A percentile compares a stretch with the other conserved stretches of the same genome.
These are phyloP conservation scores for Scolanthus callimorphus DNA, from an alignment of 92 coral and sea anemone genomes.

Conservation along the genomic window DNA sequence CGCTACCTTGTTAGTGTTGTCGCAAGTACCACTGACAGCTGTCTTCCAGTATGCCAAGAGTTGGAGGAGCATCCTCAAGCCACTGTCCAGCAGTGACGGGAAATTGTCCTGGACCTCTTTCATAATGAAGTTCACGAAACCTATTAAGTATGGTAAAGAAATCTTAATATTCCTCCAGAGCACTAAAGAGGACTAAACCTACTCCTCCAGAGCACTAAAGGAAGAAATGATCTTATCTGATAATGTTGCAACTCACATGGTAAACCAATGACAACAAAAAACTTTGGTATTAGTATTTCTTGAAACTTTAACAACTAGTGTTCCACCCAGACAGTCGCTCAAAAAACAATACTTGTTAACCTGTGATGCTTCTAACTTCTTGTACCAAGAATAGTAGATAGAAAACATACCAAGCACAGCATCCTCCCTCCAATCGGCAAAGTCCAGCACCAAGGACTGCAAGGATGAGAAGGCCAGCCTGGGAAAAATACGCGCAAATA, in stretches of 20 bases:
- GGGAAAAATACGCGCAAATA: too few species aligned
- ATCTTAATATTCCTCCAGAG: not conserved
- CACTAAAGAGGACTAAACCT: too few species aligned
- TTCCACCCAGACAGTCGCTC: too few species aligned
- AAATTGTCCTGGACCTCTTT: constrained; percentile 91
- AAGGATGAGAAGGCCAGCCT: constrained; percentile 99
- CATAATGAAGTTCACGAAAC: constrained; percentile 90
- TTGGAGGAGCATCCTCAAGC: constrained; percentile 91
- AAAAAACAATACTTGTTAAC: too few species aligned
- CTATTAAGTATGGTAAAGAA: constrained; percentile 21
- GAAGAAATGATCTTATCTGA: too few species aligned
- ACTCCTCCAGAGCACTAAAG: too few species aligned
- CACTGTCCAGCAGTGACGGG: constrained; percentile 99
- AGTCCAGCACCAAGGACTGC: constrained; percentile 89
- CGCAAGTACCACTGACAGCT: constrained; percentile 58
- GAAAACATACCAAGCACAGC: constrained; percentile 69
- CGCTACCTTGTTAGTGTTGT: constrained; percentile 31
- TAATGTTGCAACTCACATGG: too few species aligned
- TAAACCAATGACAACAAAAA: too few species aligned
- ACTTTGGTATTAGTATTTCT: too few species aligned
- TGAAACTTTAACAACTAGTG: too few species aligned
- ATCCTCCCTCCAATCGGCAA: constrained; percentile 96
- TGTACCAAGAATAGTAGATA: not conserved
- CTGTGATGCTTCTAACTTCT: too few species aligned
- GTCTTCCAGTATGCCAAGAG: constrained; percentile 94